A percentile compares a stretch with the other conserved stretches of the same genome.
phyloP scores from a whole-genome alignment of 2,888 invertebrate genomes.

The Acanthacorydalis orientalis region DNA sequence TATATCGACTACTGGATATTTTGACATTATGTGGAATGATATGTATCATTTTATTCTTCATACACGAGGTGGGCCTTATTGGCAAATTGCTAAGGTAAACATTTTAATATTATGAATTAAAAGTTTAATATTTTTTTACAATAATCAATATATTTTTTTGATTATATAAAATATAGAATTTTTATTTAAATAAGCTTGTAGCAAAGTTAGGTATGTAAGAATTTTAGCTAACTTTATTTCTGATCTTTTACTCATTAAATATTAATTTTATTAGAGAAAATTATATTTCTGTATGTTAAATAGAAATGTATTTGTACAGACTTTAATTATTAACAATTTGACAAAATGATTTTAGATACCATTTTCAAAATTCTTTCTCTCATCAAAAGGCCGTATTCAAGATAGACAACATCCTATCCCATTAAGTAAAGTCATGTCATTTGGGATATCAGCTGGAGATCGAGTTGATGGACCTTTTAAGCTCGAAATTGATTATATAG shows the following conservation, averaged over 20 bases:
- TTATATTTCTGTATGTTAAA: no score
- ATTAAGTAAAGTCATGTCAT: constrained; percentile 42
- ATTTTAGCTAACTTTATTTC: no score
- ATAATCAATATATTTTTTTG: no score
- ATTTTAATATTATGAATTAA: background rate
- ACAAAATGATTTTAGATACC: constrained; percentile 55
- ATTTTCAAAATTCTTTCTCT: constrained; percentile 78
- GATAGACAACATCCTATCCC: constrained; percentile 55
- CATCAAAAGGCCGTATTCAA: constrained; percentile 71
- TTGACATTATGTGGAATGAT: constrained; percentile 82
- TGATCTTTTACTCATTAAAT: no score
- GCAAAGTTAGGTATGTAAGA: no score
- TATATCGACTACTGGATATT: constrained; percentile 54
- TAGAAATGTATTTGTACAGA: background rate
- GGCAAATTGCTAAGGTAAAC: constrained; percentile 76
- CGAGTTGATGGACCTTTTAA: constrained; percentile 67
- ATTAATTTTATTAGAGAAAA: no score
- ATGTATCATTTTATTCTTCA: constrained; percentile 70
- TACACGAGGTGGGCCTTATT: constrained; percentile 96
- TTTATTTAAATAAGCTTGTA: no score
- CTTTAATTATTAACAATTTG: background rate
- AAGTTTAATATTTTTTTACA: background rate
- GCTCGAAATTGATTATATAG: constrained; percentile 87
- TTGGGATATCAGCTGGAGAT: constrained; percentile 74
- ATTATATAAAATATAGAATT: no score